Percentiles rank a stretch among this genome's conserved stretches.
Evolutionary conservation across 1,140 invertebrate species (phyloP).

Genomic region (Arion vulgaris): DNA sequence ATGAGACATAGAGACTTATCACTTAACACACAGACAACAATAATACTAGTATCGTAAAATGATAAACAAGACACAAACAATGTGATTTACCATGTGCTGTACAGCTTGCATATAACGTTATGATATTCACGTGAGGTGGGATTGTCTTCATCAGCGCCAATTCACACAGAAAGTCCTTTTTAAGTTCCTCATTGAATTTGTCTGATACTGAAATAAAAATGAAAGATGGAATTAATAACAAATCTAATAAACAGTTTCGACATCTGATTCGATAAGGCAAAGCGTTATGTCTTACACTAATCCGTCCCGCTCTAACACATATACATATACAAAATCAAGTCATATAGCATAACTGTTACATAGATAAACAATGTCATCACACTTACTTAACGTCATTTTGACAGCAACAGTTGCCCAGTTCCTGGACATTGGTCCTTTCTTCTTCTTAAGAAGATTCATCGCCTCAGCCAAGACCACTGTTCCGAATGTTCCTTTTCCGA

Average conservation of each 20-base stretch:
- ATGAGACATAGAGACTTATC: no score
- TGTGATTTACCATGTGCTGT: conserved; percentile 48
- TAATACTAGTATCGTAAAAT: no score
- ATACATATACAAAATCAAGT: no score
- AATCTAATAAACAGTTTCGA: no score
- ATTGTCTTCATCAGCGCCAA: conserved; percentile 58
- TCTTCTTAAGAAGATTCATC: not conserved
- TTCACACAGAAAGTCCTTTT: conserved; percentile 56
- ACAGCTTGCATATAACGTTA: conserved; percentile 55
- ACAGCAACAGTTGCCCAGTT: conserved; percentile 14
- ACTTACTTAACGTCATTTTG: conserved; percentile 23
- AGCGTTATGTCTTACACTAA: no score
- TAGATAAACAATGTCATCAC: no score
- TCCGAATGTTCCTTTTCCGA: conserved; percentile 20
- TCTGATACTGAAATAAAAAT: conserved; percentile 3
- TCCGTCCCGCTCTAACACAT: no score
- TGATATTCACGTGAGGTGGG: conserved; percentile 53
- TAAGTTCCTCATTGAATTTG: conserved; percentile 11
- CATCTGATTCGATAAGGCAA: no score
- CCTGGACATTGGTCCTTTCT: not conserved
- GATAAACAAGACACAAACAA: no score
- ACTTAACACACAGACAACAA: no score
- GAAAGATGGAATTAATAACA: no score
- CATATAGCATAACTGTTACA: no score
- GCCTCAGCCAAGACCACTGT: conserved; percentile 11